Evolutionary conservation across 2,888 invertebrate species (phyloP), one percentile per base, ranked within the genome.

Genomic region (Mongoloraphidia duomilia): DNA sequence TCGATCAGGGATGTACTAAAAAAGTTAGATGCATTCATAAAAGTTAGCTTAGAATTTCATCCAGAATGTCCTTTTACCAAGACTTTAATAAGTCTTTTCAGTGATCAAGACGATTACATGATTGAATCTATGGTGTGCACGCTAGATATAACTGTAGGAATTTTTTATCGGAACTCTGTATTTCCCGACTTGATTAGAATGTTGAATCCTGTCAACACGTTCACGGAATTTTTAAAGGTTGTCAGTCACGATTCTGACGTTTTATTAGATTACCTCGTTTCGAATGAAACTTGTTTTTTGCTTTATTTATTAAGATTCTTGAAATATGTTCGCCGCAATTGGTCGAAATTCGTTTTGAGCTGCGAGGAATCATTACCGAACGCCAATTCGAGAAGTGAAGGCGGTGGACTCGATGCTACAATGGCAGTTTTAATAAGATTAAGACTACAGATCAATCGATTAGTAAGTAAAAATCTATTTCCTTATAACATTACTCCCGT

Each of bases 81-180:
- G 68, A 86, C 91, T 75, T 75, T 92, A 46, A 85, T 91, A 50
- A 86, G 87, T 64, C 70, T 92, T 50, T 91, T 92, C 61, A 84
- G 85, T 58, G 90, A 92, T 66, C 91, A 92, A 65, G 91, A 92
- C 62, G 92, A 92, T 66, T 88, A 87, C 60, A 69, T 92, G 57
- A 86, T 92, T 50, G 92, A 92, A 70, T 84, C 89, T 3, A 90
- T 92, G 90, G 86, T 92, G 8, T 91, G 91, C 64, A 87, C 88
- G 37, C 67, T 92, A 44, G 91, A 92, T 65, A 89, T 91, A 42
- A 88, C 86, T 0, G 82, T 85, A 26, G 90, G 89, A 39, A 81
- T 91, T 49, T 85, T 85, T 33, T 85, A 86, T 62, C 77, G 87
- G 46, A 85, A 86, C 60, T 82, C 84, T 0, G 79, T 85, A 50